These are phyloP conservation scores for Glaucopsyche alexis DNA, from an alignment of 2,888 invertebrate genomes.

Conservation along the genomic window DNA sequence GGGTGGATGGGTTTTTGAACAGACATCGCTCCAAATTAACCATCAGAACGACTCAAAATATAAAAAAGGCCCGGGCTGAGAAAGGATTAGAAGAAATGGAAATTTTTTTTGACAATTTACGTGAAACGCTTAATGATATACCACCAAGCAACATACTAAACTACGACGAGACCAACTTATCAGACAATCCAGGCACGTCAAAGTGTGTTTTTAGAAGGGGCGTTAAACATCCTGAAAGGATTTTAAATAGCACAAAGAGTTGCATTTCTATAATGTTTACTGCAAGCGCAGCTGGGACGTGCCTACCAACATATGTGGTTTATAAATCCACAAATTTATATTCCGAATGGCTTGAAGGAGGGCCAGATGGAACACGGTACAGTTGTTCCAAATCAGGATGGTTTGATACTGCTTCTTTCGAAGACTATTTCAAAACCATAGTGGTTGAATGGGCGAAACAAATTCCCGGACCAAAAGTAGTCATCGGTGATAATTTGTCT, in stretches of 20 bases:
- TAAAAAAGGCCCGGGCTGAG: slow-evolving; percentile 30
- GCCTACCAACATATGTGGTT: slow-evolving; percentile 38
- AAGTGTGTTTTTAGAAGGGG: slow-evolving; percentile 37
- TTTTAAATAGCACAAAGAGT: slow-evolving; percentile 37
- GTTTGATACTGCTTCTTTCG: slow-evolving; percentile 39
- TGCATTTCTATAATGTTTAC: slow-evolving; percentile 39
- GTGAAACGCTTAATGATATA: slow-evolving; percentile 18
- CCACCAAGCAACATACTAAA: slow-evolving; percentile 37
- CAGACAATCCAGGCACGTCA: slow-evolving; percentile 38
- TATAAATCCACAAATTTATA: slow-evolving; percentile 37
- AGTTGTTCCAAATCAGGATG: slow-evolving; percentile 40
- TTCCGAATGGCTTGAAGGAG: slow-evolving; percentile 35
- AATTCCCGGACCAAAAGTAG: slow-evolving; percentile 35
- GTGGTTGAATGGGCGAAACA: slow-evolving; percentile 35
- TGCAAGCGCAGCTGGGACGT: slow-evolving; percentile 33
- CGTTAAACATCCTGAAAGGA: slow-evolving; percentile 38
- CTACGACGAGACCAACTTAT: slow-evolving; percentile 41
- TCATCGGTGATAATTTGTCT: slow-evolving; percentile 40
- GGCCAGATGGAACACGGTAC: slow-evolving; percentile 37
- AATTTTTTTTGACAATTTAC: slow-evolving; percentile 37
- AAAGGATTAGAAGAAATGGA: slow-evolving; percentile 27
- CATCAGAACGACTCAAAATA: slow-evolving; percentile 28
- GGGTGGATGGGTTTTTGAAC: slow-evolving; percentile 29
- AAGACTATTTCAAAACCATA: slow-evolving; percentile 37
- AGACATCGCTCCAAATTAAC: slow-evolving; percentile 28